Conservation (phyloP, 1,140 invertebrate genomes). For the Lutraria rhynchaena region DNA sequence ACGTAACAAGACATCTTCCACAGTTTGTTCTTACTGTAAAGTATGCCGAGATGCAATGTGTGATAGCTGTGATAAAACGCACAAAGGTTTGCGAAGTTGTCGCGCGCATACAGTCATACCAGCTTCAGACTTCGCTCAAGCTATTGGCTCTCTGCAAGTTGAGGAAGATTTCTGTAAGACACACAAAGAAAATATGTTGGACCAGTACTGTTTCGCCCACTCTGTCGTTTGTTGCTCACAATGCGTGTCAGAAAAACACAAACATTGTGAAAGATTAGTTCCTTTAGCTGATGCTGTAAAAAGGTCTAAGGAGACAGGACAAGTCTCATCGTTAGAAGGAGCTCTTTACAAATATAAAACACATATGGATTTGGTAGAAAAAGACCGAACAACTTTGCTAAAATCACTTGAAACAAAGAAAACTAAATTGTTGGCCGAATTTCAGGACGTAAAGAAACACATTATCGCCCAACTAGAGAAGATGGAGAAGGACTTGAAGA, state of each 20-base stretch:
- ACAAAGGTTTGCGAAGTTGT: slow-evolving; percentile 45
- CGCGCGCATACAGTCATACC: slow-evolving; percentile 36
- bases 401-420: slow-evolving; percentile 57
- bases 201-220: slow-evolving; percentile 51
- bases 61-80: slow-evolving; percentile 41
- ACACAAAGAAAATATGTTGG: slow-evolving; percentile 25
- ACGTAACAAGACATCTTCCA: slow-evolving; percentile 25
- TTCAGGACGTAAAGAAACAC: slow-evolving; percentile 27
- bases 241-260: slow-evolving; percentile 42
- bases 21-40: slow-evolving; percentile 52
- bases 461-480: slow-evolving; percentile 52
- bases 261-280: slow-evolving; percentile 34
- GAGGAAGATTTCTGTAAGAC: slow-evolving; percentile 45
- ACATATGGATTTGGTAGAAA: slow-evolving; percentile 26
- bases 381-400: slow-evolving; percentile 28
- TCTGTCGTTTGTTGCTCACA: slow-evolving; percentile 27
- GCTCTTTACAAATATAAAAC: slow-evolving; percentile 42
- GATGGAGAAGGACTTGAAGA: slow-evolving; percentile 49
- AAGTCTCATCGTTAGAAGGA: slow-evolving; percentile 7
- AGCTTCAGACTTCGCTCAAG: slow-evolving; percentile 21
- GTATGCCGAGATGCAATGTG: slow-evolving; percentile 51
- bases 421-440: slow-evolving; percentile 39
- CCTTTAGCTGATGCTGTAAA: slow-evolving; percentile 34
- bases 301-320: slow-evolving; percentile 11
- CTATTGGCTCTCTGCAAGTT: slow-evolving; percentile 48